A percentile compares a stretch with the other conserved stretches of the same genome.
Conservation (phyloP, 2,797 vertebrate genomes). For the Discoglossus pictus region DNA sequence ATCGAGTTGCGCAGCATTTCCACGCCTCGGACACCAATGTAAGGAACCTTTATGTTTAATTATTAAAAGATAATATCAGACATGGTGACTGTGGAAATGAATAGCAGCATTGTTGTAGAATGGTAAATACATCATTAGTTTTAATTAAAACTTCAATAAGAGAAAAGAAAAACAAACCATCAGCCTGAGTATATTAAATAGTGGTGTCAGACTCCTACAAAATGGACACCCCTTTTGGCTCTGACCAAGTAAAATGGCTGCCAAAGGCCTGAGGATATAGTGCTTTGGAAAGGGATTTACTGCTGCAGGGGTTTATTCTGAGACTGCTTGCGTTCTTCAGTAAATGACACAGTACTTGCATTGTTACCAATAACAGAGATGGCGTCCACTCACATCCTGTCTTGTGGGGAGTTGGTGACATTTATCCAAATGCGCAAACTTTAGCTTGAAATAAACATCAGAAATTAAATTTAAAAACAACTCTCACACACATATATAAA, state of each 20-base stretch:
- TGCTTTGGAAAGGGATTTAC: conserved; percentile 10
- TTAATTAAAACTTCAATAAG: conserved; percentile 1
- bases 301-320: background rate
- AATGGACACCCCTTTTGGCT: conserved; percentile 3
- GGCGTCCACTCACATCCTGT: conserved; percentile 13
- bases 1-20: too few relatives aligned
- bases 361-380: background rate
- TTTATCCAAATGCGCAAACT: too few relatives aligned
- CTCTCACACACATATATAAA: too few relatives aligned
- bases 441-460: too few relatives aligned
- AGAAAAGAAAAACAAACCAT: background rate
- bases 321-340: conserved; percentile 17
- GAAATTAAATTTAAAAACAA: too few relatives aligned
- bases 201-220: background rate
- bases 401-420: background rate
- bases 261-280: background rate
- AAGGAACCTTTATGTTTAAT: background rate
- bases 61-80: background rate
- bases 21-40: too few relatives aligned
- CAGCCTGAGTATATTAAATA: background rate
- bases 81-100: background rate
- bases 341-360: background rate
- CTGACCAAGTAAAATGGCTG: background rate
- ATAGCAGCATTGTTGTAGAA: background rate
- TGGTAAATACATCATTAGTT: too few relatives aligned